Conservation (phyloP, 2,113 vertebrate genomes). For the Pituophis catenifer region DNA sequence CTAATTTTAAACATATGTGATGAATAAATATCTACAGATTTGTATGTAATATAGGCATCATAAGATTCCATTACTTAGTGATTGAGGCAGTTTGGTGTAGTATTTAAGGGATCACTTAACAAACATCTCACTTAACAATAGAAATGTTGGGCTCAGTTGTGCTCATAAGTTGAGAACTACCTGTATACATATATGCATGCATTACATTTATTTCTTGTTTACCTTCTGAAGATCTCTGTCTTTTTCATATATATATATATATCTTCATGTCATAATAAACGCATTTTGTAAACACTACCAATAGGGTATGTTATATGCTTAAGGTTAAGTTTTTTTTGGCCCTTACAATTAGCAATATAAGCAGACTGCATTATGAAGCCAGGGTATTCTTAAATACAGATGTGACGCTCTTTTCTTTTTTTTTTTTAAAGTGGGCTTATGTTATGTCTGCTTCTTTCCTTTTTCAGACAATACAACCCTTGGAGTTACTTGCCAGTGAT, state of each 20-base stretch:
- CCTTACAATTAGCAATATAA: slow-evolving; percentile 19
- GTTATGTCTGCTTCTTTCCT: slow-evolving; percentile 50
- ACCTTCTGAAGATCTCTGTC: too few species aligned
- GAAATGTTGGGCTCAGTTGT: too few species aligned
- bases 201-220: background rate
- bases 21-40: background rate
- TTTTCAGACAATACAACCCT: slow-evolving; percentile 47
- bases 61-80: background rate
- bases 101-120: background rate
- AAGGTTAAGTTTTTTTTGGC: slow-evolving; percentile 14
- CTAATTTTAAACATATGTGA: background rate
- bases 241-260: background rate
- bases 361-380: slow-evolving; percentile 30
- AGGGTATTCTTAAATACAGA: slow-evolving; percentile 42
- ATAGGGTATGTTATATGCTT: background rate
- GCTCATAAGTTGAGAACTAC: too few species aligned
- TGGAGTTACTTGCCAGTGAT: slow-evolving; percentile 51
- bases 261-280: background rate
- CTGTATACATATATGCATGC: background rate
- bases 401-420: slow-evolving; percentile 15
- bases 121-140: too few species aligned
- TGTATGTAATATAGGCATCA: background rate
- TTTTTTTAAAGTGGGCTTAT: slow-evolving; percentile 35
- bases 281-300: background rate
- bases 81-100: background rate